These are phyloP conservation scores for Globodera rostochiensis DNA, from an alignment of 1,140 invertebrate genomes.

Conservation along the genomic window DNA sequence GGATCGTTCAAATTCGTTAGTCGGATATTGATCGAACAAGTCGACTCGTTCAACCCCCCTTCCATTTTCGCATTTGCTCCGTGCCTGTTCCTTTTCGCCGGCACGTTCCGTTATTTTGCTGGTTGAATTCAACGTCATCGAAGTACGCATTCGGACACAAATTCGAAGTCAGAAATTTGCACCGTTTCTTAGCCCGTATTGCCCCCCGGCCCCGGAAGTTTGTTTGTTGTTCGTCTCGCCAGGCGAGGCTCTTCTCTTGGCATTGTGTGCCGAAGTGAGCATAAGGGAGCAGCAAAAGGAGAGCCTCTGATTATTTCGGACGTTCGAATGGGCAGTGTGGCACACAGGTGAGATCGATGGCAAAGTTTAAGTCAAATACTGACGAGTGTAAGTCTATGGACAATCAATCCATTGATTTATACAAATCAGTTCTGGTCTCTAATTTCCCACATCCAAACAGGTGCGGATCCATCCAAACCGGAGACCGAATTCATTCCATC, in stretches of 20 bases:
- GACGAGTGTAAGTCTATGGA: slow-evolving; percentile 1
- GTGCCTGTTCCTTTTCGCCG: slow-evolving; percentile 13
- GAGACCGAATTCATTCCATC: slow-evolving; percentile 84
- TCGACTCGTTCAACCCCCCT: background rate
- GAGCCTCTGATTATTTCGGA: slow-evolving; percentile 79
- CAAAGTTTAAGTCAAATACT: too few relatives aligned
- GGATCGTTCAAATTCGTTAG: too few relatives aligned
- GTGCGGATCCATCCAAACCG: slow-evolving; percentile 79
- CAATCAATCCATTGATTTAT: background rate
- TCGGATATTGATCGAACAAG: too few relatives aligned
- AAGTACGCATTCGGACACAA: slow-evolving; percentile 35
- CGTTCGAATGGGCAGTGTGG: slow-evolving; percentile 83
- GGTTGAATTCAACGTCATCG: slow-evolving; percentile 86
- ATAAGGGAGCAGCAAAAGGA: slow-evolving; percentile 66
- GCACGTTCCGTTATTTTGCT: slow-evolving; percentile 68
- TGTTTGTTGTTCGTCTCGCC: slow-evolving; percentile 82
- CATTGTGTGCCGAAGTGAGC: slow-evolving; percentile 79
- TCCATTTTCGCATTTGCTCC: slow-evolving; percentile 17
- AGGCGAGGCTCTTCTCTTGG: slow-evolving; percentile 79
- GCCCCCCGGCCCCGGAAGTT: slow-evolving; percentile 77
- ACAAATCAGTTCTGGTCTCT: background rate
- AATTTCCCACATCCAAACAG: slow-evolving; percentile 26
- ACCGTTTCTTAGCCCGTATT: slow-evolving; percentile 76
- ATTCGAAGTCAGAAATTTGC: background rate
- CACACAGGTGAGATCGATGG: slow-evolving; percentile 71